Base-by-base conservation (phyloP, 2,888 invertebrate genomes). In the Hydropsyche betteni region DNA sequence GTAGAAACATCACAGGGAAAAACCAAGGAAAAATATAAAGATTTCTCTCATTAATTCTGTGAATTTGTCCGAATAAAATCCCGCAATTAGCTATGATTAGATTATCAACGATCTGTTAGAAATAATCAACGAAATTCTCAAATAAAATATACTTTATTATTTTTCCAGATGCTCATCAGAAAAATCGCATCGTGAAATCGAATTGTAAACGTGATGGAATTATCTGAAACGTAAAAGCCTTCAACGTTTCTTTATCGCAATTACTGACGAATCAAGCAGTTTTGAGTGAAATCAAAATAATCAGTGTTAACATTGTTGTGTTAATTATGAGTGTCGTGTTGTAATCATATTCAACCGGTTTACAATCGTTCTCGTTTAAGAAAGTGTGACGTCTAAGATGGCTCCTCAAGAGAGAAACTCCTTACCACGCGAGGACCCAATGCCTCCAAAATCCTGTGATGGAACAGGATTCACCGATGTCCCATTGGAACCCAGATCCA, bases 371-470 rank as follows among this genome's bases (percentile, higher is more conserved):
- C 5, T 55, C n/a, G n/a, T 55, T 5, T 55, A 14, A 16, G 24
- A 24, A 55, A 55, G 16, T 55, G 55, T 55, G 55, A 55, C 16
- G 55, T 12, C 74, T 80, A 83, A 85, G 81, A 88, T 88, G 88
- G 87, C 88, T 80, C 88, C 88, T 0, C 88, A 88, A 84, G 88
- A 88, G 82, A 84, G 87, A 83, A 85, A 84, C 14, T 75, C 76
- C 16, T 52, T 79, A 79, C 81, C 85, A 34, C 85, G 86, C 81
- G 85, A 84, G 80, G 85, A 85, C 74, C 83, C 86, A 79, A 83
- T 84, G 33, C 71, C 71, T 58, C 58, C 73, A 36, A 12, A 52
- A 51, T 38, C 73, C 4, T 68, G 68, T 52, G 53, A 61, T 16
- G 53, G 34, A 7, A 6, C 74, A 10, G 34, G 33, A 10, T 12